Evolutionary conservation across 2,888 invertebrate species (phyloP).

Genomic region (Morinoia aosen): DNA sequence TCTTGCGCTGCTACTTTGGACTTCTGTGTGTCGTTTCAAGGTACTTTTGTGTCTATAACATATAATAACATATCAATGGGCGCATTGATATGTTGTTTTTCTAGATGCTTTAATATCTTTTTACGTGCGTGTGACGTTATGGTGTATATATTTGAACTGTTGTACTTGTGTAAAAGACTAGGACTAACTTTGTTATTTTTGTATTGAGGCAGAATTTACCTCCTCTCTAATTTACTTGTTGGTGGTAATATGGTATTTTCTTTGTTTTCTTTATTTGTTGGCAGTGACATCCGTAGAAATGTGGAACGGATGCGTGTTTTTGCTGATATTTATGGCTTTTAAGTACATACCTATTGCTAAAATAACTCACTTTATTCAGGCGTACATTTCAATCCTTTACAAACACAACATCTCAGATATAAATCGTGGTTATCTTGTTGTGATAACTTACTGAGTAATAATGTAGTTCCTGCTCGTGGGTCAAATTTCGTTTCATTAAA

Average conservation of each 20-base stretch:
- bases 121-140: not conserved
- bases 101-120: not conserved
- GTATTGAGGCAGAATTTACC: not conserved
- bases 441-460: not conserved
- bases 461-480: not conserved
- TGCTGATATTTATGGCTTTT: not conserved
- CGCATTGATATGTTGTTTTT: not conserved
- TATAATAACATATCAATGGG: too few species aligned
- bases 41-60: too few species aligned
- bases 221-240: not conserved
- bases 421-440: too few species aligned
- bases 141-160: too few species aligned
- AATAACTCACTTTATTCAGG: not conserved
- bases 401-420: not conserved
- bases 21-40: not conserved
- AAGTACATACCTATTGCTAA: not conserved
- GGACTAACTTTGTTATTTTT: not conserved
- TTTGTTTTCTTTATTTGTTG: not conserved
- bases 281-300: not conserved
- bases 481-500: not conserved
- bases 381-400: not conserved
- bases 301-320: not conserved
- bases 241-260: not conserved
- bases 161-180: too few species aligned
- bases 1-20: too few species aligned